Conservation (phyloP, 2,888 invertebrate genomes). For the Melanargia galathea region DNA sequence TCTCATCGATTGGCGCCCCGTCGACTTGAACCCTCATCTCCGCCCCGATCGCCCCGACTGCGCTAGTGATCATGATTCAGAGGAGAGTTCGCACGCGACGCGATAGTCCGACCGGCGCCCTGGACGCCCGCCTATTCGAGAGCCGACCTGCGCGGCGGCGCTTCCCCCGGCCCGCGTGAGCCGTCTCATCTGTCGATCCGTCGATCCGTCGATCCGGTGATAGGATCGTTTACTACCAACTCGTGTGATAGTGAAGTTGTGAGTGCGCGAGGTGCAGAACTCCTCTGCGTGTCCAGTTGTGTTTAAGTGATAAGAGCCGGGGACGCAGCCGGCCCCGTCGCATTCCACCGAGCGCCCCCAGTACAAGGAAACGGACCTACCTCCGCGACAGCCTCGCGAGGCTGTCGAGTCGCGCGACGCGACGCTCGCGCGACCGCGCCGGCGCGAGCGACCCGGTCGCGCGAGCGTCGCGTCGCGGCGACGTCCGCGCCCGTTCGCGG, state of each 20-base stretch:
- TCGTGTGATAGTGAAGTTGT: constrained; percentile 25
- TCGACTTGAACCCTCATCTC: constrained; percentile 5
- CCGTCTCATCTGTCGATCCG: constrained; percentile 13
- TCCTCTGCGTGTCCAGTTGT: constrained; percentile 30
- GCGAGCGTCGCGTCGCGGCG: constrained; percentile 33
- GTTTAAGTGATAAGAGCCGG: constrained; percentile 36
- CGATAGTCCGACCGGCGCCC: constrained; percentile 42
- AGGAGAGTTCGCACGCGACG: constrained; percentile 22
- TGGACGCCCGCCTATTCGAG: constrained; percentile 44
- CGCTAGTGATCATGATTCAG: constrained; percentile 30
- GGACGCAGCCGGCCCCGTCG: constrained; percentile 41
- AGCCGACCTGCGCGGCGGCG: constrained; percentile 44
- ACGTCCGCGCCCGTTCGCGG: constrained; percentile 24
- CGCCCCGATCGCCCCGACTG: constrained; percentile 10
- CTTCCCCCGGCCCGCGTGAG: constrained; percentile 33
- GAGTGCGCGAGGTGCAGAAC: constrained; percentile 5
- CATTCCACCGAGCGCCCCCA: constrained; percentile 47
- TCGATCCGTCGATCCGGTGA: constrained; percentile 17
- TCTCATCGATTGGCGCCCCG: constrained; percentile 15
- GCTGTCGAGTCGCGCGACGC: constrained; percentile 3
- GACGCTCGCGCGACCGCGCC: background rate
- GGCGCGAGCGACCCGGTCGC: background rate
- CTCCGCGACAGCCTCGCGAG: constrained; percentile 25
- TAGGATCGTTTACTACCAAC: constrained; percentile 11
- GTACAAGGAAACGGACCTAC: constrained; percentile 38